Conservation (phyloP, 2,113 vertebrate species). For the Malaclemys terrapin region DNA sequence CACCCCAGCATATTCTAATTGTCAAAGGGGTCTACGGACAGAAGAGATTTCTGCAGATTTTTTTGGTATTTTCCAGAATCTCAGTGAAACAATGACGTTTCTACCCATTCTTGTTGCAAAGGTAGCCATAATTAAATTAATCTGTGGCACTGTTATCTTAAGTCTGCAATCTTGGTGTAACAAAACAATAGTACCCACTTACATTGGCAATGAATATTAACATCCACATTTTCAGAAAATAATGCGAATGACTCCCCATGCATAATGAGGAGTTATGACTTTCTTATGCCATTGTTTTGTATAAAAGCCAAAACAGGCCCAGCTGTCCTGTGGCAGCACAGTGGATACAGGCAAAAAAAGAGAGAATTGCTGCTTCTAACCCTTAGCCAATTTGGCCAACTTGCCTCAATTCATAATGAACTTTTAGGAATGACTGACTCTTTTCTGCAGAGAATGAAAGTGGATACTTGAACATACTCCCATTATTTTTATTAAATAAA, state of each 20-base stretch:
- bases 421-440: not conserved
- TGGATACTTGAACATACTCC: not conserved
- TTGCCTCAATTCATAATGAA: not conserved
- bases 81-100: not conserved
- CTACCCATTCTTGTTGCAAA: not conserved
- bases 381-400: not conserved
- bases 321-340: conserved; percentile 48
- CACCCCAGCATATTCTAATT: conserved; percentile 70
- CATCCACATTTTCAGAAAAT: conserved; percentile 7
- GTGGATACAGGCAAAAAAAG: conserved; percentile 16
- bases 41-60: not conserved
- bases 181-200: rapidly evolving
- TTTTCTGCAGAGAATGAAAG: not conserved
- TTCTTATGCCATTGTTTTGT: conserved; percentile 17
- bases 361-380: not conserved
- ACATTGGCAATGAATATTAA: not conserved
- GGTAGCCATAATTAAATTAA: not conserved
- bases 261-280: conserved; percentile 13
- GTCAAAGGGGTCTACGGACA: conserved; percentile 47
- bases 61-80: not conserved
- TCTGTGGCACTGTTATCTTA: rapidly evolving
- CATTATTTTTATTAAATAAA: not conserved
- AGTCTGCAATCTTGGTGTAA: not conserved
- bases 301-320: conserved; percentile 57
- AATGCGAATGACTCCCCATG: not conserved